These are phyloP conservation scores for Pampus argenteus DNA, from an alignment of 2,797 vertebrate species.

Conservation along the genomic window DNA sequence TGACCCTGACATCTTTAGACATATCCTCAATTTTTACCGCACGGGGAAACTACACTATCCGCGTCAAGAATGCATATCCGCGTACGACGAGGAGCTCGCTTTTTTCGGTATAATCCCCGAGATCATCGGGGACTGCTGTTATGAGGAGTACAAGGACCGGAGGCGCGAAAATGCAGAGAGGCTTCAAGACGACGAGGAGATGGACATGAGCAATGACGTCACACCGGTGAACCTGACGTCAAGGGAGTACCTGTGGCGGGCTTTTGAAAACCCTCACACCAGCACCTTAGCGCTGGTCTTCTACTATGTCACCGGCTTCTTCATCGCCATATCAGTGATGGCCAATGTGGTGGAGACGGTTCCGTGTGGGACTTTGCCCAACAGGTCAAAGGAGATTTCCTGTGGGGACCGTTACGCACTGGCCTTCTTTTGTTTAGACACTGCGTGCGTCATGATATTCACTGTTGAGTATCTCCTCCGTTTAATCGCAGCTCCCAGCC, in stretches of 20 bases:
- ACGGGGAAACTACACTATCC: conserved; percentile 96
- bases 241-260: conserved; percentile 94
- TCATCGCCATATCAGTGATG: conserved; percentile 95
- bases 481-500: conserved; percentile 91
- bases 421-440: conserved; percentile 97
- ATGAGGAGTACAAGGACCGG: conserved; percentile 97
- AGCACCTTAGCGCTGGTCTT: conserved; percentile 95
- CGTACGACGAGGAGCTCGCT: conserved; percentile 94
- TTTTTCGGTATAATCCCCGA: conserved; percentile 97
- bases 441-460: conserved; percentile 97
- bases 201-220: conserved; percentile 86
- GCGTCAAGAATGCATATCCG: conserved; percentile 95
- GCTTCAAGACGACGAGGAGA: conserved; percentile 92
- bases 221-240: conserved; percentile 89
- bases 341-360: conserved; percentile 96
- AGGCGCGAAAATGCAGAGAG: conserved; percentile 93
- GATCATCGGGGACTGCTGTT: conserved; percentile 96
- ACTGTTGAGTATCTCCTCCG: conserved; percentile 94
- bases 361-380: conserved; percentile 89
- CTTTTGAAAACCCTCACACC: conserved; percentile 97
- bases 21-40: conserved; percentile 96
- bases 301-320: conserved; percentile 98
- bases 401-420: conserved; percentile 94
- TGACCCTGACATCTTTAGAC: conserved; percentile 96
- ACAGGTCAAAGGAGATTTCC: conserved; percentile 89